phyloP scores from a whole-genome alignment of 2,797 vertebrate genomes.

The Ambastaia sidthimunki region DNA sequence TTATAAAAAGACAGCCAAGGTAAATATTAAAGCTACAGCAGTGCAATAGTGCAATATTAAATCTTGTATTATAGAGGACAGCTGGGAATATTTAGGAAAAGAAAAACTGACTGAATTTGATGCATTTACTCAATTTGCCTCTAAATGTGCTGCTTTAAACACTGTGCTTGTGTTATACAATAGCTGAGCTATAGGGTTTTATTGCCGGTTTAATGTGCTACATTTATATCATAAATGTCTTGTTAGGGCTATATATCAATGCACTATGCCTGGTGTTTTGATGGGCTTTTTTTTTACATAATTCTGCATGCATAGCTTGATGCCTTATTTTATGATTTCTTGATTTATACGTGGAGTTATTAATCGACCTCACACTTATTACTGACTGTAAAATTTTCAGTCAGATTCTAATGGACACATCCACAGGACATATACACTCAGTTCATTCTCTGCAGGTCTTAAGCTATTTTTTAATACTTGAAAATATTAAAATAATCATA shows the following conservation, averaged over 20 bases:
- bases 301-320: neutral
- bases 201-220: neutral
- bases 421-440: neutral
- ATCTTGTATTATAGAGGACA: neutral
- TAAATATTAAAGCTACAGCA: neutral
- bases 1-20: neutral
- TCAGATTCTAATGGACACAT: neutral
- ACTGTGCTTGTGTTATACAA: neutral
- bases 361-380: neutral
- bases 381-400: conserved; percentile 9
- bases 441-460: conserved; percentile 19
- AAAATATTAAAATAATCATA: neutral
- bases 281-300: conserved; percentile 1
- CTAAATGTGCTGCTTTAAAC: conserved; percentile 19
- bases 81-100: conserved; percentile 51
- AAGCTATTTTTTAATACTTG: neutral
- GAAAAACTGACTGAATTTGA: conserved; percentile 64
- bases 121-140: conserved; percentile 13
- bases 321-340: neutral
- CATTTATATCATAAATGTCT: neutral
- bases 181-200: neutral
- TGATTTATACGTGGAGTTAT: neutral
- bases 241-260: neutral
- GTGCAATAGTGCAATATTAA: neutral
- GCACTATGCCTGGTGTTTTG: neutral